phyloP scores from a whole-genome alignment of 2,888 invertebrate genomes.

The Ypsolopha sequella region DNA sequence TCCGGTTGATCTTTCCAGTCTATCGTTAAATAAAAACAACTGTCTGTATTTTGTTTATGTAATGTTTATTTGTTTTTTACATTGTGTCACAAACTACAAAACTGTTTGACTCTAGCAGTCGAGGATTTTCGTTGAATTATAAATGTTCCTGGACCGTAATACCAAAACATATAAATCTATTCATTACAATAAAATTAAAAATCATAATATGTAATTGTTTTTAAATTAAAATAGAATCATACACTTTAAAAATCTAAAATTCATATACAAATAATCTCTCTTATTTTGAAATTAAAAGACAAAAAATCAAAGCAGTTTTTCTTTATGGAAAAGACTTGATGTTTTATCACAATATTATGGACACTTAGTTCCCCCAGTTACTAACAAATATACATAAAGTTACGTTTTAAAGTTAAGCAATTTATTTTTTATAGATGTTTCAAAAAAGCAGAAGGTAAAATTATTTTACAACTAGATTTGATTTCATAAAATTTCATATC shows the following conservation, averaged over 20 bases:
- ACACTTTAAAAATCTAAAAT: conserved; percentile 52
- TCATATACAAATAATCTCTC: conserved; percentile 68
- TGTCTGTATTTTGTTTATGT: conserved; percentile 35
- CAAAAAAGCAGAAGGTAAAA: conserved; percentile 61
- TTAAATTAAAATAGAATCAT: conserved; percentile 53
- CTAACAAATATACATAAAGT: conserved; percentile 62
- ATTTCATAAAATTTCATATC: background rate
- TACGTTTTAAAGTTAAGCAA: conserved; percentile 24
- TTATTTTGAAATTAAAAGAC: conserved; percentile 48
- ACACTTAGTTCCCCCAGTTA: conserved; percentile 53
- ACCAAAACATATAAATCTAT: conserved; percentile 58
- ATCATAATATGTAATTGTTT: conserved; percentile 40
- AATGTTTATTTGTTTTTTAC: conserved; percentile 54
- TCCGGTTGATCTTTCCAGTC: background rate
- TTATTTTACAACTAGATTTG: conserved; percentile 8
- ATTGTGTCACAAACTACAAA: conserved; percentile 63
- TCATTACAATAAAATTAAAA: conserved; percentile 39
- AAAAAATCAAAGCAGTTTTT: conserved; percentile 51
- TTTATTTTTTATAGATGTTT: conserved; percentile 51
- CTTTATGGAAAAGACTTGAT: conserved; percentile 60
- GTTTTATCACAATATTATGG: conserved; percentile 69
- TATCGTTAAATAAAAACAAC: conserved; percentile 21
- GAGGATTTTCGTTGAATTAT: conserved; percentile 51
- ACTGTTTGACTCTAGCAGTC: conserved; percentile 57
- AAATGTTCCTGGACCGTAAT: conserved; percentile 55